Conservation (phyloP, 2,113 vertebrate species). For the Gorilla gorilla region DNA sequence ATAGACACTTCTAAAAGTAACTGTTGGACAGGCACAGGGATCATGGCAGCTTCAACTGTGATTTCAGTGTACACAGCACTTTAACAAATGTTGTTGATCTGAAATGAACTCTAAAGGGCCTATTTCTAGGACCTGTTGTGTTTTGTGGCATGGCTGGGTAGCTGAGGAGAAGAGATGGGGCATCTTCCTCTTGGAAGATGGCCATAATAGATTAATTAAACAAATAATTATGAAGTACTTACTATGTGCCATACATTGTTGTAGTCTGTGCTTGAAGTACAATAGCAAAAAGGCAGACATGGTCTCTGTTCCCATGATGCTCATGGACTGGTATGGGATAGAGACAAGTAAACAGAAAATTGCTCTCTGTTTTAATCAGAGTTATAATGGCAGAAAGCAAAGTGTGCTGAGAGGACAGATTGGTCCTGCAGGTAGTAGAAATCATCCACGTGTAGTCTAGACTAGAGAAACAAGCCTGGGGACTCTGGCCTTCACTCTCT, state of each 20-base stretch:
- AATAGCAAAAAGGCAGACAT: background rate
- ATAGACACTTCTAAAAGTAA: constrained; percentile 25
- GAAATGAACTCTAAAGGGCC: background rate
- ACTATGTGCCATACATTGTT: background rate
- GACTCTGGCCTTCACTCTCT: constrained; percentile 52
- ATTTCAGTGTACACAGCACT: background rate
- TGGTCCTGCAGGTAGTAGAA: constrained; percentile 72
- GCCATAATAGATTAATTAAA: background rate
- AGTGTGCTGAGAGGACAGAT: constrained; percentile 60
- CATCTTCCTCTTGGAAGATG: background rate
- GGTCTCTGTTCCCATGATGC: background rate
- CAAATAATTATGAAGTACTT: constrained; percentile 23
- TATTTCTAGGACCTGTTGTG: background rate
- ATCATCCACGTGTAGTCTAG: background rate
- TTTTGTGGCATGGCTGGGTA: background rate
- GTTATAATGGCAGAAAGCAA: constrained; percentile 43
- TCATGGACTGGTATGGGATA: background rate
- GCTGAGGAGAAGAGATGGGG: background rate
- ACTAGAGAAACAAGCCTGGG: constrained; percentile 4
- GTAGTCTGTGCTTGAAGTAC: background rate
- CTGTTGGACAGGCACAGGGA: background rate
- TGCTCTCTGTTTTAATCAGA: constrained; percentile 45
- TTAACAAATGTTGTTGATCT: background rate
- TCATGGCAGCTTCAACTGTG: background rate
- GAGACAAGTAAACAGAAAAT: constrained; percentile 39